Evolutionary conservation across 2,888 invertebrate genomes (phyloP).

Genomic region (Noctua pronuba): DNA sequence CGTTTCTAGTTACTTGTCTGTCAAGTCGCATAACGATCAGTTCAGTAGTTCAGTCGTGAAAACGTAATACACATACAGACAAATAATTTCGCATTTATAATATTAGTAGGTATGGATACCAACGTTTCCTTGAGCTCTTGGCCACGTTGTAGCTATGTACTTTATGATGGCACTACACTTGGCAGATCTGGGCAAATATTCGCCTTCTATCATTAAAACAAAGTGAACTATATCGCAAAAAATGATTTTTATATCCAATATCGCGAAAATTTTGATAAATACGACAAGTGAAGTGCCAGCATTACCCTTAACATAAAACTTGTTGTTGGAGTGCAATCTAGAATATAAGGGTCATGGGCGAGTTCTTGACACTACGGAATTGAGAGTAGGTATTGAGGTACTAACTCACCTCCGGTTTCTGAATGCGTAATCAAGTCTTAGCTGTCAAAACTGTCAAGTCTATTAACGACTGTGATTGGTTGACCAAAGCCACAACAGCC

Average conservation of each 20-base stretch:
- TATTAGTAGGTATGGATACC: background rate
- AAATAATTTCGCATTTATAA: background rate
- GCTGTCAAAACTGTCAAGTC: constrained; percentile 42
- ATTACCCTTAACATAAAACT: background rate
- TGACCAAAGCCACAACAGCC: constrained; percentile 1
- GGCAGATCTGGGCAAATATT: no score
- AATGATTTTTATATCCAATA: no score
- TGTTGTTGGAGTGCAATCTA: background rate
- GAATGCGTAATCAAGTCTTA: constrained; percentile 33
- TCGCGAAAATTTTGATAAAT: no score
- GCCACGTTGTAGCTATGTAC: background rate
- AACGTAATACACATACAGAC: background rate
- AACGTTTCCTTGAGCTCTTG: background rate
- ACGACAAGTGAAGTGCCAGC: no score
- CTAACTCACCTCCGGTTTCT: constrained; percentile 14
- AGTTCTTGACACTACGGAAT: constrained; percentile 30
- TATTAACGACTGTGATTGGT: constrained; percentile 25
- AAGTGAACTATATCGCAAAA: no score
- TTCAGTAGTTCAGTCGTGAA: background rate
- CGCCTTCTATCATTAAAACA: no score
- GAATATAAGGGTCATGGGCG: constrained; percentile 7
- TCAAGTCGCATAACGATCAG: background rate
- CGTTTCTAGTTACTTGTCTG: background rate
- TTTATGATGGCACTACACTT: no score
- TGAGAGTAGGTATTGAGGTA: constrained; percentile 6